Conservation (phyloP, 1,140 invertebrate species). For the Pachypeltis micranthus region DNA sequence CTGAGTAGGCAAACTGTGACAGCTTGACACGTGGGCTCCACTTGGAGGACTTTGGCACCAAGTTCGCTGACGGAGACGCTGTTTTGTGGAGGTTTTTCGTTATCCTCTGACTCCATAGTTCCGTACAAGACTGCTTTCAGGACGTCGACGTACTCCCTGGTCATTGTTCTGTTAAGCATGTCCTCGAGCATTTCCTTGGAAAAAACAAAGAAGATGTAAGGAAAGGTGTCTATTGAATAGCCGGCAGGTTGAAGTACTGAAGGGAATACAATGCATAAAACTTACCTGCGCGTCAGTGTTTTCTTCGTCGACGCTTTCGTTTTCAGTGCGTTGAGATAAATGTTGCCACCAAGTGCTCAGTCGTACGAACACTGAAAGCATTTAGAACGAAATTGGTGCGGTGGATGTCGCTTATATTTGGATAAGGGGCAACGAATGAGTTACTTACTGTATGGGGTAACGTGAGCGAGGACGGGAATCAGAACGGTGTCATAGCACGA, state of each 20-base stretch:
- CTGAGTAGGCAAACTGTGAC: slow-evolving; percentile 49
- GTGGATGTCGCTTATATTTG: no score
- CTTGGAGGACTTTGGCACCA: slow-evolving; percentile 50
- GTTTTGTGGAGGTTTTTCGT: slow-evolving; percentile 44
- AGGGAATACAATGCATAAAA: no score
- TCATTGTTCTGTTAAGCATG: slow-evolving; percentile 73
- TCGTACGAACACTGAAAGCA: slow-evolving; percentile 28
- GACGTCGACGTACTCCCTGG: slow-evolving; percentile 74
- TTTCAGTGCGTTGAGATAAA: slow-evolving; percentile 58
- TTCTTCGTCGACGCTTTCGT: slow-evolving; percentile 58
- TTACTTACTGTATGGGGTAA: slow-evolving; percentile 61
- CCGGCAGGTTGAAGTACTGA: no score
- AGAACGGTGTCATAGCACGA: slow-evolving; percentile 60
- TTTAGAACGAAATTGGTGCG: no score
- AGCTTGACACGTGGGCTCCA: slow-evolving; percentile 50
- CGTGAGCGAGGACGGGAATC: slow-evolving; percentile 59
- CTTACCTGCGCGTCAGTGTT: slow-evolving; percentile 56
- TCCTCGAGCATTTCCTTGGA: slow-evolving; percentile 71
- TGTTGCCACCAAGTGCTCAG: slow-evolving; percentile 67
- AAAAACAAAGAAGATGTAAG: slow-evolving; percentile 11
- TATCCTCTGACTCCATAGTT: slow-evolving; percentile 39
- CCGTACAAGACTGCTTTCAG: slow-evolving; percentile 54
- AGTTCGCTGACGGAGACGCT: slow-evolving; percentile 60
- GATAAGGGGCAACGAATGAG: no score
- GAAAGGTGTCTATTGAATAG: no score